A percentile compares a stretch with the other conserved stretches of the same genome.
Conservation (phyloP, 2,113 vertebrate species). For the Sula dactylatra region DNA sequence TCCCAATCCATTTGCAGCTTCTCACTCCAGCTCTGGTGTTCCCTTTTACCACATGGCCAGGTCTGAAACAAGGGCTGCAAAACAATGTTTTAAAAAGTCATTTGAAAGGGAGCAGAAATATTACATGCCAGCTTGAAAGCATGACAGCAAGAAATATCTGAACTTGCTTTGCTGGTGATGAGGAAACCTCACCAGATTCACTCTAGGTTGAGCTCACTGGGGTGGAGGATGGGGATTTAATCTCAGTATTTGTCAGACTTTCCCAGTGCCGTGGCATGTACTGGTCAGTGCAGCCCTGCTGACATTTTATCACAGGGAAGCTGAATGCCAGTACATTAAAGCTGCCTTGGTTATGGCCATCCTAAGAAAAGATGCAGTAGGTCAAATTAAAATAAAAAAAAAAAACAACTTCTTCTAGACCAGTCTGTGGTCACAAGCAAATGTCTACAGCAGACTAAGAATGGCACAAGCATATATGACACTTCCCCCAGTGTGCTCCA, state of each 20-base stretch:
- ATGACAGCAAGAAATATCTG: not conserved
- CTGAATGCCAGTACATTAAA: not conserved
- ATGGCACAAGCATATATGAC: not conserved
- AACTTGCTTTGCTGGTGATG: not conserved
- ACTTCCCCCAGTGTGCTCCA: not conserved
- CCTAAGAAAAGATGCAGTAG: not conserved
- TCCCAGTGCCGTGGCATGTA: not conserved
- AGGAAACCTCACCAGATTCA: not conserved
- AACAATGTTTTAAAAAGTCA: not conserved
- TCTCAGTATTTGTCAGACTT: not conserved
- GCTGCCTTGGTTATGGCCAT: not conserved
- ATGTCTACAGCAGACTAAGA: not conserved
- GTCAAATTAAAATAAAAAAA: not conserved
- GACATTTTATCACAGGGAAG: not conserved
- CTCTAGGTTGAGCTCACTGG: not conserved
- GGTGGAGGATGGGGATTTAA: not conserved
- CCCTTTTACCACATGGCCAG: not conserved
- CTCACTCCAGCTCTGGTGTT: not conserved
- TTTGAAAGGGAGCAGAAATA: conserved; percentile 4
- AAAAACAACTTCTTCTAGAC: too few species aligned
- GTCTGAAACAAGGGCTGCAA: not conserved
- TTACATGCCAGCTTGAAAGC: not conserved
- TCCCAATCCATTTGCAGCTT: not conserved
- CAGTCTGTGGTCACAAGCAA: not conserved
- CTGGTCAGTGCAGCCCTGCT: not conserved